Evolutionary conservation across 2,888 invertebrate genomes (phyloP).

Genomic region (Bembecia ichneumoniformis): DNA sequence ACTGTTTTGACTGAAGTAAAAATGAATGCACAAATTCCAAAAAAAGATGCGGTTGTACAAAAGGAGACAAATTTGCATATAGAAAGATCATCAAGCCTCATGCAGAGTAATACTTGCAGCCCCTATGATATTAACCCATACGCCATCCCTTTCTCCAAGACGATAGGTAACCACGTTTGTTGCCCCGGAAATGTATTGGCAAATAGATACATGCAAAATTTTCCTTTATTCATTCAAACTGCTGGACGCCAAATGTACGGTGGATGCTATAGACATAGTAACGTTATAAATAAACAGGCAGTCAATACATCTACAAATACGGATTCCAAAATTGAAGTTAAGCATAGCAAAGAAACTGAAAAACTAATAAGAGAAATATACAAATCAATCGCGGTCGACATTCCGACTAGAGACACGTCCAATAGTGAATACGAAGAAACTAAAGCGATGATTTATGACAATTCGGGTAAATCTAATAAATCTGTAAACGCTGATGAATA

Average conservation of each 20-base stretch:
- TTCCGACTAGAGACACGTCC: constrained; percentile 30
- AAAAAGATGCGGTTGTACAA: constrained; percentile 45
- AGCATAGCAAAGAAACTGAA: constrained; percentile 39
- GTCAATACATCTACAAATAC: constrained; percentile 40
- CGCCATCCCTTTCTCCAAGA: constrained; percentile 29
- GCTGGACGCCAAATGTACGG: constrained; percentile 29
- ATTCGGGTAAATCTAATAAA: neutral
- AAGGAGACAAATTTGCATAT: constrained; percentile 33
- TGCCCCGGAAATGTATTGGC: constrained; percentile 20
- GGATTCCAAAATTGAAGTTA: constrained; percentile 15
- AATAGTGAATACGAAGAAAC: constrained; percentile 22
- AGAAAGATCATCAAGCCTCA: constrained; percentile 29
- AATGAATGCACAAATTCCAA: constrained; percentile 30
- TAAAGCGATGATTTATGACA: constrained; percentile 9
- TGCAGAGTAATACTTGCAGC: constrained; percentile 42
- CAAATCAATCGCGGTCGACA: constrained; percentile 44
- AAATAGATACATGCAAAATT: constrained; percentile 38
- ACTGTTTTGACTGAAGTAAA: constrained; percentile 53
- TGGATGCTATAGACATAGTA: constrained; percentile 24
- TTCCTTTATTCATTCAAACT: constrained; percentile 40
- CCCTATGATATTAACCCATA: constrained; percentile 34
- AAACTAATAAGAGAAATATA: constrained; percentile 58
- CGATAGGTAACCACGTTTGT: constrained; percentile 23
- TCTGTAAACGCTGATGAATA: neutral
- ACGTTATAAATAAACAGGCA: constrained; percentile 8